A percentile compares a stretch with the other conserved stretches of the same genome.
phyloP scores from a whole-genome alignment of 2,797 vertebrate species.

The Microctenopoma stevenorrisi region DNA sequence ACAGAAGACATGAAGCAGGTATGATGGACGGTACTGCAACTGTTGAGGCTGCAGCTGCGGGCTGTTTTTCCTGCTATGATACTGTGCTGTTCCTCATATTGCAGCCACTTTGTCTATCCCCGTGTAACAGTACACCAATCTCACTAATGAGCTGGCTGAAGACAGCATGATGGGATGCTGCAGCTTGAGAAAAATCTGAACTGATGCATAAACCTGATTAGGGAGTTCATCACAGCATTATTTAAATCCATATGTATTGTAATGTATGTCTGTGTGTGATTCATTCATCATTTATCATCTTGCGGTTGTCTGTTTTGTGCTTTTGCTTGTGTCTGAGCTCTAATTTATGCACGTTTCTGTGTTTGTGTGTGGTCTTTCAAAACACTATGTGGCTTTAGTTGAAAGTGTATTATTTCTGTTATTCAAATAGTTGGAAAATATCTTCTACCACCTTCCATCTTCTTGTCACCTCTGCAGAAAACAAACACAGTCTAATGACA shows the following conservation, averaged over 20 bases:
- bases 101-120: slow-evolving; percentile 34
- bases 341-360: slow-evolving; percentile 30
- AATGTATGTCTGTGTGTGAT: slow-evolving; percentile 12
- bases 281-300: slow-evolving; percentile 34
- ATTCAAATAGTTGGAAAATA: slow-evolving; percentile 83
- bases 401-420: slow-evolving; percentile 84
- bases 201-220: slow-evolving; percentile 21
- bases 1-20: slow-evolving; percentile 16
- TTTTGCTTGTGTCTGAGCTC: slow-evolving; percentile 28
- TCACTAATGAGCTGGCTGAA: slow-evolving; percentile 39
- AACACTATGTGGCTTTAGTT: slow-evolving; percentile 86
- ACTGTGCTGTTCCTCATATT: slow-evolving; percentile 10
- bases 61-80: slow-evolving; percentile 36
- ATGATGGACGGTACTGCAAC: slow-evolving; percentile 11
- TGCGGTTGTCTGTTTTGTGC: background rate
- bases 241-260: slow-evolving; percentile 25
- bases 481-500: slow-evolving; percentile 82
- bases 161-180: slow-evolving; percentile 35
- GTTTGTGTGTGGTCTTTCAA: slow-evolving; percentile 80
- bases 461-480: slow-evolving; percentile 63
- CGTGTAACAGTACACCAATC: slow-evolving; percentile 37
- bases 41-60: slow-evolving; percentile 30
- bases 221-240: background rate
- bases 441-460: slow-evolving; percentile 62
- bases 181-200: slow-evolving; percentile 36